phyloP scores from a whole-genome alignment of 2,113 vertebrate genomes.

The Ceratotherium simum region DNA sequence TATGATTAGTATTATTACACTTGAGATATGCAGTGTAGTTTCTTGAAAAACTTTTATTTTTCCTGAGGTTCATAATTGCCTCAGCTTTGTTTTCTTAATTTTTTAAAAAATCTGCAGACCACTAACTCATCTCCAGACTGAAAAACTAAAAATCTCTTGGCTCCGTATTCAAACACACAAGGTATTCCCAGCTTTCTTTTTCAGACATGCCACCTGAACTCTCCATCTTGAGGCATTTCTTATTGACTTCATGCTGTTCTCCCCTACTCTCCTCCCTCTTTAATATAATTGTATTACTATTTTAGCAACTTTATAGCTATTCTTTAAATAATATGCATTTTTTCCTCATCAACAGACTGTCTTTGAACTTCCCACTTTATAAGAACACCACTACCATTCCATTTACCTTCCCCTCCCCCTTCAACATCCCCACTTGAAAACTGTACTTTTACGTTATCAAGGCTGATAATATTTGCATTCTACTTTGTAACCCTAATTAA shows the following conservation, averaged over 20 bases:
- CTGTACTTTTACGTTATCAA: not conserved
- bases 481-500: conserved; percentile 4
- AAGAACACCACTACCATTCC: not conserved
- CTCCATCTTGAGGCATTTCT: not conserved
- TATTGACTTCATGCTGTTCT: not conserved
- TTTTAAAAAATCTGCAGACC: not conserved
- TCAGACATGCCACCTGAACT: not conserved
- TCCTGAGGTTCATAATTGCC: not conserved
- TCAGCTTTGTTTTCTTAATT: not conserved
- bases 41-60: not conserved
- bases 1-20: not conserved
- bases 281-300: not conserved
- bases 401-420: not conserved
- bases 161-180: not conserved
- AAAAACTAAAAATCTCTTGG: not conserved
- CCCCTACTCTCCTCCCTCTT: not conserved
- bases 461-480: not conserved
- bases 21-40: not conserved
- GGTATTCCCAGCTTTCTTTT: not conserved
- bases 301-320: not conserved
- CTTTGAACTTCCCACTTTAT: not conserved
- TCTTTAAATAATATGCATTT: not conserved
- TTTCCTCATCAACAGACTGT: not conserved
- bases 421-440: not conserved
- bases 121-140: not conserved